Base-by-base conservation (phyloP, 1,140 invertebrate genomes). In the Brachionus rotundiformis region DNA sequence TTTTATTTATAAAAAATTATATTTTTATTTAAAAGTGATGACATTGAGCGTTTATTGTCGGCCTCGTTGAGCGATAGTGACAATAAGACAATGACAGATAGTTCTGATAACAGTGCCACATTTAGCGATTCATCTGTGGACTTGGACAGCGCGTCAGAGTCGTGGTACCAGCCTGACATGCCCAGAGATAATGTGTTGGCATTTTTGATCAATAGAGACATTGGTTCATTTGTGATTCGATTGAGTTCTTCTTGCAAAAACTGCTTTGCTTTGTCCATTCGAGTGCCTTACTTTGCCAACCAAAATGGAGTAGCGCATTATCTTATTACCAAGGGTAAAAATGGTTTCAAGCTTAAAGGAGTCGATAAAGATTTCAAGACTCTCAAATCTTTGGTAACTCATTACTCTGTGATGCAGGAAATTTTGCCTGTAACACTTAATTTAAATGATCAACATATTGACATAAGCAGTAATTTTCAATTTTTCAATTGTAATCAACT, bases 281-380 rank as follows among this genome's bases (percentile, higher is more conserved):
- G 76, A 39, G 76, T 79, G 47, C 76, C 76, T 10, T 79, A 79
- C 13, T 79, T 59, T 63, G 76, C 76, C 23, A 79, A 79, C n/a
- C 76, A 79, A 63, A 33, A 59, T 11, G 76, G 76, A 31, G 36
- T 79, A 13, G 76, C 76, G 3, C 76, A 79, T 25, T 79, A 79
- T 27, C 25, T 79, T 13, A 79, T 79, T 23, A 79, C 47, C 8
- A 36, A 41, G 13, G 59, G 59, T 25, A 25, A 19, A 41, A 33
- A 63, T 39, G 76, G 76, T 1, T 79, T 36, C 41, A 79, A 79
- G 8, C 33, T 79, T 1, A 79, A 79, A 79, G 76, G 76, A 3
- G 76, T 79, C 10, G 47, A 79, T 10, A 79, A 79, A 79, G 76
- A 79, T 4, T 79, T 79, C 29, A 54, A 41, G 19, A 79, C 27